Base-by-base conservation (phyloP, 2,113 vertebrate genomes). In the Podarcis raffonei region DNA sequence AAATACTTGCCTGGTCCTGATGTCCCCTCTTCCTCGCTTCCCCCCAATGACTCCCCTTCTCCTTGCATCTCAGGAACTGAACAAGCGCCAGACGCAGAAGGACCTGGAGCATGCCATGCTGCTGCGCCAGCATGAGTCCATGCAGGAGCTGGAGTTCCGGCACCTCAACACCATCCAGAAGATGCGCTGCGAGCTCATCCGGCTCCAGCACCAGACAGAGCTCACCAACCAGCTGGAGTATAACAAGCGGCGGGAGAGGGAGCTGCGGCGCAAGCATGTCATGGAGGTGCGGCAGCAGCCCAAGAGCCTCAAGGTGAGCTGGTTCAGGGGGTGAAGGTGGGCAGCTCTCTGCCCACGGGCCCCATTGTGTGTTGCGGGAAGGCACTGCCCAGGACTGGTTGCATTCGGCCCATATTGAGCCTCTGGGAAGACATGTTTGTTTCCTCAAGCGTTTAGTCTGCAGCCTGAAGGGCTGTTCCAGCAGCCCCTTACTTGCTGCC, bases 271-370 rank as follows among this genome's bases (percentile, higher is more conserved):
- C 77, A 99, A 99, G 93, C 99, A 99, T 35, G 98, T 98, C 87
- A 99, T 99, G 98, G 99, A 99, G 95, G 99, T 99, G 94, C 98
- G 99, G 88, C 99, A 99, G 92, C 99, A 99, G 93, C 99, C 99
- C 94, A 99, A 99, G 95, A 99, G 99, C 96, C 97, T 99, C 93
- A 99, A 99, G 98, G 99, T 99, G 97, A 2, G 30, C 48, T 30
- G 6, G 2, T 1, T n/a, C 30, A 15, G 11, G 5, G 4, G 25
- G 22, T 12, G 2, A 0, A 1, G 2, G 13, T 15, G 27, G 5
- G 81, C 2, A 69, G 48, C 48, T 11, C 48, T 53, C 48, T 53
- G n/a, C n/a, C n/a, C n/a, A n/a, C n/a, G n/a, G n/a, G n/a, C n/a
- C 48, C 48, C 48, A 12, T 53, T 11, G 48, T 53, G 48, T 53